Base-by-base conservation (phyloP, 2,888 invertebrate genomes). In the Lasioglossum leucozonium region DNA sequence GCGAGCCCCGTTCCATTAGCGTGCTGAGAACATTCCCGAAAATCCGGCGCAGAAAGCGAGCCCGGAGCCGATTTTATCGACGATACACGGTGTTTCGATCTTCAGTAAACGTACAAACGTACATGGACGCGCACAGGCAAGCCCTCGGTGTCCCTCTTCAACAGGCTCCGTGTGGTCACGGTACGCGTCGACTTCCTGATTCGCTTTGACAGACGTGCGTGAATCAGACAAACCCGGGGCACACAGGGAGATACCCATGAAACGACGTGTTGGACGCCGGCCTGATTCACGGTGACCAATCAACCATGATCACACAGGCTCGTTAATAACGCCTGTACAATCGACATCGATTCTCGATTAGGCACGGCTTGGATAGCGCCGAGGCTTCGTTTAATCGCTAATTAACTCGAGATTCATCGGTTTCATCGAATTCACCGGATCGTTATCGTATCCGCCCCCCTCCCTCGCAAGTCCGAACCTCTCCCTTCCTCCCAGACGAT, bases 371-470 rank as follows among this genome's bases (percentile, higher is more conserved):
- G 81, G 84, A 79, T 79, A 79, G 73, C 82, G 81, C 84, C 75
- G 87, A 80, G 86, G 88, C 88, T 92, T 91, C 87, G 88, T 88
- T 90, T 91, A 90, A 90, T 92, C 91, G 87, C 90, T 91, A 92
- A 92, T 92, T 92, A 91, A 91, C 91, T 90, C 86, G 87, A 89
- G 87, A 89, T 87, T 84, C 82, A 75, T 84, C 77, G 85, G 85
- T 85, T 88, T 89, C 89, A 79, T 84, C 79, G 81, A 80, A 86
- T 65, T 82, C 87, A n/a, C 71, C 72, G 79, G 76, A 79, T 82
- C 85, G 83, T 85, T 82, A 87, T 77, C 75, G 65, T 34, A 37
- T 51, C 69, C 18, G 30, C 30, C 18, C 62, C 30, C 58, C 30
- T 8, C 62, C 30, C 58, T 58, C 13, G 4, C 55, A 11, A n/a